These are phyloP conservation scores for Drosophila melanica DNA, from an alignment of 1,140 invertebrate genomes.

Conservation along the genomic window DNA sequence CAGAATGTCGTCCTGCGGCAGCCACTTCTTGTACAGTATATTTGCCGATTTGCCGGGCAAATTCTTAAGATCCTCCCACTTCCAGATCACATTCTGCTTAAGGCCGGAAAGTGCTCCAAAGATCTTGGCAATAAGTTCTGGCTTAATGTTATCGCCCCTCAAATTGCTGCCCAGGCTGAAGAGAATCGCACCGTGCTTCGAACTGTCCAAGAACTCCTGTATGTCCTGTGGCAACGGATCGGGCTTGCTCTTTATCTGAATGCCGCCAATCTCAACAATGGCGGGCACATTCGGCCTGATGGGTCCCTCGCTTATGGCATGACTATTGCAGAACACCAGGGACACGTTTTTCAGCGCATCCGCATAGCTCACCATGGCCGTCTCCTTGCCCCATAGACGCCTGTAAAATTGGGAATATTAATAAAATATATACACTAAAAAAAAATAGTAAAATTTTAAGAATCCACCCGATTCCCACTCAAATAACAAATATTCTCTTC, in stretches of 20 bases:
- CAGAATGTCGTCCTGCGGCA: constrained; percentile 89
- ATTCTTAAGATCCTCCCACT: constrained; percentile 85
- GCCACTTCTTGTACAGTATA: constrained; percentile 87
- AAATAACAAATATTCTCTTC: no score
- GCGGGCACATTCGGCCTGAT: constrained; percentile 81
- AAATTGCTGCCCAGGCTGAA: constrained; percentile 87
- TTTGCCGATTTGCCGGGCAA: constrained; percentile 86
- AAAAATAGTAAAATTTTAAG: no score
- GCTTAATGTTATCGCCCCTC: constrained; percentile 81
- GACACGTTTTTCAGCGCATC: constrained; percentile 69
- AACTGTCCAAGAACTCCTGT: constrained; percentile 84
- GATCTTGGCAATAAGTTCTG: constrained; percentile 80
- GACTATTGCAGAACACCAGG: constrained; percentile 68
- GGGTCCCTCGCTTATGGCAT: constrained; percentile 73
- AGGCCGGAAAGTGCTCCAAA: constrained; percentile 84
- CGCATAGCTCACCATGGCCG: constrained; percentile 41
- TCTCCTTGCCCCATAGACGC: constrained; percentile 50
- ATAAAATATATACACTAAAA: background rate
- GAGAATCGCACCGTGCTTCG: constrained; percentile 86
- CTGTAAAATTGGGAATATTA: constrained; percentile 5
- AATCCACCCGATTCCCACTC: no score
- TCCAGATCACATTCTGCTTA: constrained; percentile 87
- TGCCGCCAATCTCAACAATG: constrained; percentile 84
- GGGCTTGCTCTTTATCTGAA: constrained; percentile 82
- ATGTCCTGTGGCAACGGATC: constrained; percentile 84